Base-by-base conservation (phyloP, 2,888 invertebrate species). In the Pristionchus arcanus region DNA sequence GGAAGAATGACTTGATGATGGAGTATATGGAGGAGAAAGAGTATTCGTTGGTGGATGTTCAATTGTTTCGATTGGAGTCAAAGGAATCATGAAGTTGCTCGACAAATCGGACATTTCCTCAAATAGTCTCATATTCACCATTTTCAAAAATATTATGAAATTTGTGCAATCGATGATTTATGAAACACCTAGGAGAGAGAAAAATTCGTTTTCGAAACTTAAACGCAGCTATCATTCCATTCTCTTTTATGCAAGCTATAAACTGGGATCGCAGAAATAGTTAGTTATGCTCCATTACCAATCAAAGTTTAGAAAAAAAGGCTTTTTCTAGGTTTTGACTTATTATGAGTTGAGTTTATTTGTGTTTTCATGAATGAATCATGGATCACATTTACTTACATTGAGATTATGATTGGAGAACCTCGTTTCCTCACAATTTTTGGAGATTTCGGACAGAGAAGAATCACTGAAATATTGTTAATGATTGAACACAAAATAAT, bases 11-110 rank as follows among this genome's bases (percentile, higher is more conserved):
- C 59, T 53, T n/a, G 85, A 85, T 9, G 86, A 53, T 4, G 66
- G 86, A 37, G 86, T 53, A n/a, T 63, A 86, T 9, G 63, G 86
- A 86, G 66, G 63, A 31, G 49, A 53, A 21, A 86, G 34, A 63
- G 28, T 49, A 66, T 15, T 66, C 37, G 37, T 21, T 21, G 49
- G 83, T 2, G 31, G 63, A 42, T 37, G n/a, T 15, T 59, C 63
- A 16, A 42, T 28, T 66, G 86, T 66, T 37, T 19, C 31, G 42
- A 59, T 59, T 19, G 86, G 86, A 63, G 86, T n/a, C 15, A 37
- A 37, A 37, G 84, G 84, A 86, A 53, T 31, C 53, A 86, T 66
- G n/a, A 31, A 63, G 63, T 86, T 66, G 28, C 21, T 37, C 11
- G 63, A 28, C 37, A 42, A 66, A 25, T 13, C 21, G 0, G 55